These are phyloP conservation scores for Sebastes vulpes DNA, from an alignment of 2,797 vertebrate species.

Conservation along the genomic window DNA sequence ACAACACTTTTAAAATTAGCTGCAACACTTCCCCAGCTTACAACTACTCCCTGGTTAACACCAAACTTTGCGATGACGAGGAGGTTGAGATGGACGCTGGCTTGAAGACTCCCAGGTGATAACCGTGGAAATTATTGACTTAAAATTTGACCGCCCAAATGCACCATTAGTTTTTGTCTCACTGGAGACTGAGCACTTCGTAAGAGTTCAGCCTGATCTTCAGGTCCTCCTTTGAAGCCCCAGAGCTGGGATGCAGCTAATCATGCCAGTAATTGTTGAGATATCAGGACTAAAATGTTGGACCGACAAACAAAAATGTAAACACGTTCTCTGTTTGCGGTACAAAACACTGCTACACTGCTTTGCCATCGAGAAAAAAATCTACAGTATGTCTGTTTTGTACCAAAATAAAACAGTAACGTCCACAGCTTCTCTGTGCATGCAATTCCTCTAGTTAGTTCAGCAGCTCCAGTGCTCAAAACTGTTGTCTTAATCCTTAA, in stretches of 20 bases:
- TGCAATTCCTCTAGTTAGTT: background rate
- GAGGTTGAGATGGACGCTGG: background rate
- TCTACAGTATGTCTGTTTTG: background rate
- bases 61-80: background rate
- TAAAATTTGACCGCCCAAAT: background rate
- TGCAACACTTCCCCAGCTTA: background rate
- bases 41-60: background rate
- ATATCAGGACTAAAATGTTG: too few relatives aligned
- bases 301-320: background rate
- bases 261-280: background rate
- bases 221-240: background rate
- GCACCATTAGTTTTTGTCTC: background rate
- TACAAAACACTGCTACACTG: background rate
- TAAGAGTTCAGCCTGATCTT: background rate
- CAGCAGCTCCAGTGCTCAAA: constrained; percentile 6
- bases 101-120: background rate
- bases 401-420: background rate
- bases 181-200: background rate
- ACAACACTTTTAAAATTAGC: background rate
- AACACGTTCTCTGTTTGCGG: background rate
- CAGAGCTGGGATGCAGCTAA: background rate
- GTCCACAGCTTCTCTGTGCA: background rate
- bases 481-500: constrained; percentile 49
- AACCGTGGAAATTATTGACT: background rate
- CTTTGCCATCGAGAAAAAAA: background rate